Conservation (phyloP, 2,888 invertebrate species). For the Parnassius orleans region DNA sequence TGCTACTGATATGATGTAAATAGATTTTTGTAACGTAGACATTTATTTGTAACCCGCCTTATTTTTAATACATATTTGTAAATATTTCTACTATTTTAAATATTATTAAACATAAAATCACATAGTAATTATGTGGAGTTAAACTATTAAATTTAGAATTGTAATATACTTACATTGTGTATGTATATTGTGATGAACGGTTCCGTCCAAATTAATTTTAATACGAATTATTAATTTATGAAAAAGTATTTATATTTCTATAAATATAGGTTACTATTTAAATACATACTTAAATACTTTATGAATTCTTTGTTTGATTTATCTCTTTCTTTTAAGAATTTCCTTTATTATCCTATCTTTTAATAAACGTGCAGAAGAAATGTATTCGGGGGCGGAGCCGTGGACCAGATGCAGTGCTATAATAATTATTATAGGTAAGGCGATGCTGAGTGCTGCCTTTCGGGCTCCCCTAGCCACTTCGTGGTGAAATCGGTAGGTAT, state of each 20-base stretch:
- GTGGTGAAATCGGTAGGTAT: no score
- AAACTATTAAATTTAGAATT: conserved; percentile 28
- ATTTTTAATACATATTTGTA: conserved; percentile 25
- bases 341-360: no score
- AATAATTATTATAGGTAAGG: no score
- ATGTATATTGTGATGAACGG: conserved; percentile 67
- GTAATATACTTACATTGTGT: conserved; percentile 66
- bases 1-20: neutral
- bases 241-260: conserved; percentile 53
- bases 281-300: conserved; percentile 47
- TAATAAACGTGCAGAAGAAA: no score
- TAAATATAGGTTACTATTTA: conserved; percentile 44
- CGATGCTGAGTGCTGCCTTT: no score
- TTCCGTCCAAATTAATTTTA: conserved; percentile 59
- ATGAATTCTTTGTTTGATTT: conserved; percentile 33
- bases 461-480: no score
- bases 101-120: conserved; percentile 27
- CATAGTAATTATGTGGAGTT: conserved; percentile 35
- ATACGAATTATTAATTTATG: conserved; percentile 60
- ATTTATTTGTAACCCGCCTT: conserved; percentile 26
- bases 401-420: no score
- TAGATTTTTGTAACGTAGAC: conserved; percentile 9
- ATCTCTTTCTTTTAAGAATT: neutral
- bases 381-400: no score
- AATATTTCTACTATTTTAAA: conserved; percentile 23